Base-by-base conservation (phyloP, 2,888 invertebrate genomes). In the Leptinotarsa tumamoca region DNA sequence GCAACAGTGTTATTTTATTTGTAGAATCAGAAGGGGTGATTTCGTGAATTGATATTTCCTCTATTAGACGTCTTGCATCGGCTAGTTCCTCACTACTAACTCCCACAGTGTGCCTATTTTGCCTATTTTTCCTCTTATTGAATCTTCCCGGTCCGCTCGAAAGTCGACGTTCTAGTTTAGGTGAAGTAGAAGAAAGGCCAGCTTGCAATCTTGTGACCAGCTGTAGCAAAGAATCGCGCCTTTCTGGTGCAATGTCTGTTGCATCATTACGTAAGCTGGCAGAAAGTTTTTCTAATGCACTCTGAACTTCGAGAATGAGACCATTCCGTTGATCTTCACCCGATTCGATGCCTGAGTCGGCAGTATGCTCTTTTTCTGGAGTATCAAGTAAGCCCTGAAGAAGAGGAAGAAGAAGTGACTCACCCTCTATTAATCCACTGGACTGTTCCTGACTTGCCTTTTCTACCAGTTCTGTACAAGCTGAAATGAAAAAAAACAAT, bases 71-170 rank as follows among this genome's bases (percentile, higher is more conserved):
- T 67, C 96, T 90, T 0, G 96, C 96, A 82, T 94, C 92, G 3
- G 93, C 95, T 43, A 96, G 88, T 84, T 96, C 96, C 85, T 95
- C 95, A 66, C 92, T 91, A 56, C 94, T 95, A 21, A 96, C 96
- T 67, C 95, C 95, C 27, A 96, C 94, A 0, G 96, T 96, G 87
- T 96, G 95, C 0, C 96, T 89, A 67, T 91, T 91, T 78, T 92
- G 92, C 50, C 94, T 91, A 79, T 91, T 90, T 73, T 92, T 91
- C 14, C 91, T 88, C 77, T 92, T 91, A 66, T 74, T 81, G 79
- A 91, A 90, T 43, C 92, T 89, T 67, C 88, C 88, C 10, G 88
- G 85, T 61, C 79, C 82, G 70, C 81, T 86, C 58, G 83, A 85
- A 3, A 90, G 87, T 49, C 91, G 88, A 66, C 92, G 90, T 79